Percentiles rank a stretch among this genome's conserved stretches.
Conservation (phyloP, 2,888 invertebrate species). For the Drosophila meridionalis region DNA sequence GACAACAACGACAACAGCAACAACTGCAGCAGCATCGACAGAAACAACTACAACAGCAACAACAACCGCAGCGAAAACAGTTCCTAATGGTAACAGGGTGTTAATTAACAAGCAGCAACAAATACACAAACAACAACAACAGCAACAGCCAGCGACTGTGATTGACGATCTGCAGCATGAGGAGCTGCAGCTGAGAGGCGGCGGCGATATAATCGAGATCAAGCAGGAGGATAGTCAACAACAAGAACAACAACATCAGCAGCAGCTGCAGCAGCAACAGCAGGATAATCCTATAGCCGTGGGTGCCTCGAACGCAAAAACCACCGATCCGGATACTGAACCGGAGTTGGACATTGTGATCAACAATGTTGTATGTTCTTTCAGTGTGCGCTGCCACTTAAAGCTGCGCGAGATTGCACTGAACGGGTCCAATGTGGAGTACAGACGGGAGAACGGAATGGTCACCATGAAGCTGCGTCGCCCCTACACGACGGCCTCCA, state of each 20-base stretch:
- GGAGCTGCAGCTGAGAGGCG: constrained; percentile 85
- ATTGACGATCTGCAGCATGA: constrained; percentile 91
- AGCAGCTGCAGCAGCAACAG: not conserved
- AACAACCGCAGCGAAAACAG: constrained; percentile 18
- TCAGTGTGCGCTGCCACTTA: constrained; percentile 98
- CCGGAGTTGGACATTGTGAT: constrained; percentile 96
- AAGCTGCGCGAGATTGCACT: constrained; percentile 97
- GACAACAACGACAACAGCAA: constrained; percentile 17
- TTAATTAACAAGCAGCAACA: constrained; percentile 34
- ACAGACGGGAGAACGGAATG: constrained; percentile 97
- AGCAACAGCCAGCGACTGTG: constrained; percentile 90
- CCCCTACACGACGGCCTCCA: constrained; percentile 98
- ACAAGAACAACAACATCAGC: not conserved
- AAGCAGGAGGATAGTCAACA: constrained; percentile 16
- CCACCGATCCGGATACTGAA: constrained; percentile 1
- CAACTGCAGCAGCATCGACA: constrained; percentile 1
- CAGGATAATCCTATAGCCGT: constrained; percentile 87
- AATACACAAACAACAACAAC: constrained; percentile 16
- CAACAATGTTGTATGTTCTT: constrained; percentile 90
- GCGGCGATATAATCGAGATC: constrained; percentile 16
- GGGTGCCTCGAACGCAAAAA: not conserved
- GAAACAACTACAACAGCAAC: constrained; percentile 7
- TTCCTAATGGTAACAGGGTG: constrained; percentile 15
- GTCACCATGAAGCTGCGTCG: constrained; percentile 98
- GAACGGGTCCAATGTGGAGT: constrained; percentile 97